A percentile compares a stretch with the other conserved stretches of the same genome.
phyloP scores from a whole-genome alignment of 2,113 vertebrate genomes.

The Stegostoma tigrinum region DNA sequence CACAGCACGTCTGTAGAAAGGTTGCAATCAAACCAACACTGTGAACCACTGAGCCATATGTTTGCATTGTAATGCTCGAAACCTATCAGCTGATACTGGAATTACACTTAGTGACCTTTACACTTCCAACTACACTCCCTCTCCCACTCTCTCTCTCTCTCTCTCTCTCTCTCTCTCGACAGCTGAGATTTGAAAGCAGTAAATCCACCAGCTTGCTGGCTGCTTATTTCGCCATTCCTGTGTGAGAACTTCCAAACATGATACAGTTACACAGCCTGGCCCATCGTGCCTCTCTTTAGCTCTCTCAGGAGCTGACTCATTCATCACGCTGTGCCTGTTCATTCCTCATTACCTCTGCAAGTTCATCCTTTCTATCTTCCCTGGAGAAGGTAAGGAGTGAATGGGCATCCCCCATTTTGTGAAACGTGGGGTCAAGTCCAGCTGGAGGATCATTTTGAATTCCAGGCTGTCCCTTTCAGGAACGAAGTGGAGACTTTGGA shows the following conservation, averaged over 20 bases:
- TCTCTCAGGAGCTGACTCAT: background rate
- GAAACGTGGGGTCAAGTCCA: background rate
- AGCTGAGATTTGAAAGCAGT: background rate
- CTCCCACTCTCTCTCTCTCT: background rate
- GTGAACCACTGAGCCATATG: background rate
- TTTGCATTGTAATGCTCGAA: background rate
- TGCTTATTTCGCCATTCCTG: background rate
- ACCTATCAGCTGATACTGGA: background rate
- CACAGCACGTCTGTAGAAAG: background rate
- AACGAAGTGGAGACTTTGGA: background rate
- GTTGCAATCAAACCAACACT: background rate
- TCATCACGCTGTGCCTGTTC: background rate
- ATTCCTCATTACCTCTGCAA: background rate
- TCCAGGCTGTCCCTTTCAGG: background rate
- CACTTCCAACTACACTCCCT: too few species aligned
- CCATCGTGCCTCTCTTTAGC: background rate
- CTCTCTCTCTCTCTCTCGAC: background rate
- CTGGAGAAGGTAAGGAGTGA: background rate
- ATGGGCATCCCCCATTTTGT: background rate
- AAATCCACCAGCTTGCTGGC: background rate
- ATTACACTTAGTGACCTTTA: background rate
- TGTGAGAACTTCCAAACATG: background rate
- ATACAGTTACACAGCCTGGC: too few species aligned
- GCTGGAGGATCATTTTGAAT: background rate
- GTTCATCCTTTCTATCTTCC: background rate